Evolutionary conservation across 2,888 invertebrate species (phyloP), one percentile per base, ranked within the genome.

Genomic region (Beris chalybata): DNA sequence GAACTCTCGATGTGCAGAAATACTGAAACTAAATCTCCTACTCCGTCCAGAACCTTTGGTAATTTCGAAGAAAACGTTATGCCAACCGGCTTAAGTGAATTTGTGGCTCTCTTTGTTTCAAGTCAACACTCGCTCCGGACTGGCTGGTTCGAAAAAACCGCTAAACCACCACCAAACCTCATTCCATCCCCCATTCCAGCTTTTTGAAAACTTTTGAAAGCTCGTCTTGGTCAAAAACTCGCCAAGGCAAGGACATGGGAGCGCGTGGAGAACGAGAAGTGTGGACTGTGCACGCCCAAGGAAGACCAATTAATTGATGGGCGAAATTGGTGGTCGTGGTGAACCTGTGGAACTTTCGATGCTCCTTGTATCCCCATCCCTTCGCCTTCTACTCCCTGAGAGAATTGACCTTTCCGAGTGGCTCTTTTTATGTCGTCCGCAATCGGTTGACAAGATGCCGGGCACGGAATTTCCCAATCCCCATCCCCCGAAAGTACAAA

Each of bases 251-350:
- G 38, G 38, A 38, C 38, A 38, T 38, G 38, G 7, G 9, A 38
- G 38, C 1, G 38, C 22, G 22, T 22, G 22, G 22, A 22, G 38
- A 38, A 38, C 31, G 31, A 30, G 29, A 31, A 31, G 11, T 54
- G n/a, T 30, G n/a, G 29, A 9, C 11, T 31, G 31, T 54, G 9
- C 22, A 4, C 13, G 13, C 15, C 43, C 5, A 56, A 4, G n/a
- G 43, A 48, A 4, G 22, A 59, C 30, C 48, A 59, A 59, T 59
- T 59, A 59, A 59, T 59, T 48, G 58, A 30, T 31, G 58, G 48
- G 29, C 31, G 30, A 15, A 12, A 15, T 13, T 57, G 45, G 43
- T 48, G 31, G 44, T 12, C 45, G 30, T 31, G 30, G 47, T 48
- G 31, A 30, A 30, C n/a, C 48, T 59, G 58, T 45, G 13, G 31